Evolutionary conservation across 1,140 invertebrate species (phyloP), one percentile per base, ranked within the genome.

Genomic region (Armadillidium nasatum): DNA sequence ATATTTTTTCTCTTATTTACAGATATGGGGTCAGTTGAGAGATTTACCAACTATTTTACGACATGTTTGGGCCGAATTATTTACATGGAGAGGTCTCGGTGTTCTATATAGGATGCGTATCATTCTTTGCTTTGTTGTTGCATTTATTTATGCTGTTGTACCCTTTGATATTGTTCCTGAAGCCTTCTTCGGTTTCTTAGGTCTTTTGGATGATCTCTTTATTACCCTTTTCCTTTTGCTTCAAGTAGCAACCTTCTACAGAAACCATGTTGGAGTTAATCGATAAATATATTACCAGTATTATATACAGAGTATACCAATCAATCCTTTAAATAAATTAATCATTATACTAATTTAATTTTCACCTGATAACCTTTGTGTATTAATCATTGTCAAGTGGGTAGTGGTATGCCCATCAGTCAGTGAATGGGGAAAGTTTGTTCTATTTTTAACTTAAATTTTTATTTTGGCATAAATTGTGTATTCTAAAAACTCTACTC

Each of bases 151-250:
- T 67, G 79, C 77, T 9, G 67, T 80, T 33, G 74, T 69, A 19
- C 79, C 79, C 44, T 74, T 80, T 45, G 79, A 80, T 70, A 21
- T 80, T 13, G 73, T 80, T 43, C 79, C 79, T 10, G 79, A 80
- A 54, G 77, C 76, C 72, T 74, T 80, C 33, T 66, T 80, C 72
- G 79, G 79, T 10, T 75, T 80, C 44, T 44, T 80, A 21, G 79
- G 79, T 0, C 77, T 80, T 13, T 68, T 78, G 13, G 79, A 80
- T 45, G 79, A 80, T 69, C 72, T 80, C 33, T 67, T 80, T 11
- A 74, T 80, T 21, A 76, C 78, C 19, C 75, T 70, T 15, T 76
- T 78, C 43, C 44, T 80, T 44, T 46, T 80, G 21, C 71, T 80
- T 23, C 79, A 80, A 72, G 77, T 80, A 13, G 76, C 72, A 21